Evolutionary conservation across 2,113 vertebrate species (phyloP).

Genomic region (Ictalurus furcatus): DNA sequence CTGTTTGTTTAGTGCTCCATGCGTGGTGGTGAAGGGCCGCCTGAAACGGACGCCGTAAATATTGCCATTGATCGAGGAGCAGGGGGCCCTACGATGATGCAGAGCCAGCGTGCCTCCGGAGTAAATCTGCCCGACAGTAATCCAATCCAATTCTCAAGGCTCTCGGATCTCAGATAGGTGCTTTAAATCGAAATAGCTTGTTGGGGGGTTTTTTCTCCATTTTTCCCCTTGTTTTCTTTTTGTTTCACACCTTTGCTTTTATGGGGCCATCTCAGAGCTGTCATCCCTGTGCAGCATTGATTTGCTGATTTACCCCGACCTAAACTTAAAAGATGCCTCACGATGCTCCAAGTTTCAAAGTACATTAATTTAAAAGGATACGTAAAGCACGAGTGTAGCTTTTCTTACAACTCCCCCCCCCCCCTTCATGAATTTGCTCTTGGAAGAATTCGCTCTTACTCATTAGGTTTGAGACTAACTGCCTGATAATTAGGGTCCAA

Average conservation of each 20-base stretch:
- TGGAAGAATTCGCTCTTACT: not conserved
- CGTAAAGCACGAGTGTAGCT: not conserved
- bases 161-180: slow-evolving; percentile 78
- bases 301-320: slow-evolving; percentile 45
- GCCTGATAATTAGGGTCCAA: not conserved
- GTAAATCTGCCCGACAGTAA: slow-evolving; percentile 82
- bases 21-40: slow-evolving; percentile 75
- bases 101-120: slow-evolving; percentile 71
- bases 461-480: not conserved
- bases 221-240: slow-evolving; percentile 47
- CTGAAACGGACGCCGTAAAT: slow-evolving; percentile 80
- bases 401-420: not conserved
- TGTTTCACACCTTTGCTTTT: slow-evolving; percentile 49
- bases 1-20: slow-evolving; percentile 76
- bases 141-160: slow-evolving; percentile 80
- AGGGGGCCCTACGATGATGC: slow-evolving; percentile 79
- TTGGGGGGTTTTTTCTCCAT: slow-evolving; percentile 55
- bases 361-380: slow-evolving; percentile 18
- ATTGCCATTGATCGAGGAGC: slow-evolving; percentile 80
- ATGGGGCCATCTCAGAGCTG: slow-evolving; percentile 53
- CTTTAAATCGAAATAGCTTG: slow-evolving; percentile 77
- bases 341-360: not conserved
- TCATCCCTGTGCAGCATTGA: slow-evolving; percentile 53
- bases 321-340: slow-evolving; percentile 27
- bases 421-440: not conserved